phyloP scores from a whole-genome alignment of 2,797 vertebrate species.

The Manis javanica region DNA sequence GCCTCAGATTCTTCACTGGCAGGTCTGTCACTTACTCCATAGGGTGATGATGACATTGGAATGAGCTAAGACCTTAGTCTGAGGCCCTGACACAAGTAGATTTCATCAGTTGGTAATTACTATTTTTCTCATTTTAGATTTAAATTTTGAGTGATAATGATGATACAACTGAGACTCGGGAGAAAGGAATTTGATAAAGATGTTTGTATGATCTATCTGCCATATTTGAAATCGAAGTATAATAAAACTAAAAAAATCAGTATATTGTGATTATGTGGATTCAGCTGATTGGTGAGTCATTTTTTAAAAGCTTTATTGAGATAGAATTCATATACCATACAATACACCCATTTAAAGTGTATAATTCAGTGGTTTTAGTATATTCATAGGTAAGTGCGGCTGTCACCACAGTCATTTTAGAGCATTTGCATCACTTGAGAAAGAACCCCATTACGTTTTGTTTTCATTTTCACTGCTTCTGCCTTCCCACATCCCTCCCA shows the following conservation, averaged over 20 bases:
- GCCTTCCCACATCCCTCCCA: neutral
- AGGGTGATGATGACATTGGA: neutral
- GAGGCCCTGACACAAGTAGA: neutral
- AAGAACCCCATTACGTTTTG: neutral
- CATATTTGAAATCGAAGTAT: neutral
- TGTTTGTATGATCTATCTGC: neutral
- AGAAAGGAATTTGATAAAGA: neutral
- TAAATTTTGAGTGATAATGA: neutral
- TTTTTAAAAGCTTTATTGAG: neutral
- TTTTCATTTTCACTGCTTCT: neutral
- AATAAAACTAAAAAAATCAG: neutral
- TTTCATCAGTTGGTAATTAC: neutral
- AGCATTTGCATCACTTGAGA: neutral
- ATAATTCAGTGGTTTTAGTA: neutral
- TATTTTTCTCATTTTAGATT: neutral
- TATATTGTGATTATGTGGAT: neutral
- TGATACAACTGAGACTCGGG: neutral
- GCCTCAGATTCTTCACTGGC: neutral
- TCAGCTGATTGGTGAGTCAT: neutral
- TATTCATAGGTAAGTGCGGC: neutral
- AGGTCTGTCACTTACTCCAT: neutral
- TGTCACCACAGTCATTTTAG: neutral
- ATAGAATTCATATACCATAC: neutral
- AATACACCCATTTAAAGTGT: neutral
- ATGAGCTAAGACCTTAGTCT: neutral